These are phyloP conservation scores for Nettapus auritus DNA, from an alignment of 2,113 vertebrate species.

Conservation along the genomic window DNA sequence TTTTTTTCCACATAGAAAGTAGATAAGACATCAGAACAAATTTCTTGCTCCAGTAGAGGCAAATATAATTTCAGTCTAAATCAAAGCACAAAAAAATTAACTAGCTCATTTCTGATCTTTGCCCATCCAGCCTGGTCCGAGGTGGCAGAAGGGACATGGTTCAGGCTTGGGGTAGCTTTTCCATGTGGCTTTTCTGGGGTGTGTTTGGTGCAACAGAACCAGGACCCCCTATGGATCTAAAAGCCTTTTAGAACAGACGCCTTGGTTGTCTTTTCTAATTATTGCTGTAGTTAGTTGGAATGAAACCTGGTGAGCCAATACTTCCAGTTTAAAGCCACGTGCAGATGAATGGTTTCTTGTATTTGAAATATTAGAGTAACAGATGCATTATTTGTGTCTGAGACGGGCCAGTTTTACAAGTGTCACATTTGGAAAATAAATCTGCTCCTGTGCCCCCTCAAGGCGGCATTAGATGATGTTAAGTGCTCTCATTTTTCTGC, in stretches of 20 bases:
- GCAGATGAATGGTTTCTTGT: background rate
- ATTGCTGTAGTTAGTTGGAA: background rate
- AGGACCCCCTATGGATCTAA: background rate
- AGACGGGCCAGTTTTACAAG: background rate
- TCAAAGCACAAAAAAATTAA: background rate
- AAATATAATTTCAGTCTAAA: background rate
- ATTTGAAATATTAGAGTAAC: background rate
- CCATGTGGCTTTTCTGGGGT: background rate
- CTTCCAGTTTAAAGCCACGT: background rate
- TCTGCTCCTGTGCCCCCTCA: background rate
- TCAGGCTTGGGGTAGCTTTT: background rate
- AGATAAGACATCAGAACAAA: background rate
- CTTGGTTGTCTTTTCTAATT: background rate
- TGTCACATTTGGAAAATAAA: background rate
- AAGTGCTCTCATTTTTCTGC: conserved; percentile 33
- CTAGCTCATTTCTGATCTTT: background rate
- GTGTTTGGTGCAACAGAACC: background rate
- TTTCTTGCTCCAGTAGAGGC: background rate
- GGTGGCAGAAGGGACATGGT: background rate
- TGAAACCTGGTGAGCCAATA: background rate
- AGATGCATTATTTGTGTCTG: background rate
- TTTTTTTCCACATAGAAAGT: background rate
- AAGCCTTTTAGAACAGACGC: background rate
- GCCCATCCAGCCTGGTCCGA: background rate
- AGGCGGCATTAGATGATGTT: conserved; percentile 20